A percentile compares a stretch with the other conserved stretches of the same genome.
These are phyloP conservation scores for Ophioderma brevispina DNA, from an alignment of 35 echinoderm and acorn worm species.

Conservation along the genomic window DNA sequence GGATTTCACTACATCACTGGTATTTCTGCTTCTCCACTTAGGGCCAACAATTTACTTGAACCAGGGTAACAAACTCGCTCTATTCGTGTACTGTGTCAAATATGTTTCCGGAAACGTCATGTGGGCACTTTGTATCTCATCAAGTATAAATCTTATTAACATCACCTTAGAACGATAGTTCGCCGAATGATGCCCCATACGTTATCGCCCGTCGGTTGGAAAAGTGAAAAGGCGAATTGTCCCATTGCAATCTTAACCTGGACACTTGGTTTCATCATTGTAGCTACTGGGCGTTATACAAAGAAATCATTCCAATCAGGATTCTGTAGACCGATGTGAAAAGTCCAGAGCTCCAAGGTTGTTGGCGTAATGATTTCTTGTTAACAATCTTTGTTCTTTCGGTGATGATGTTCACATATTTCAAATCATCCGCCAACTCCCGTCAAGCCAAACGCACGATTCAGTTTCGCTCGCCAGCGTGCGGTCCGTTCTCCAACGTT, in stretches of 20 bases:
- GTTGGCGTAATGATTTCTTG: conserved; percentile 72
- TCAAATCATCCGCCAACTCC: conserved; percentile 63
- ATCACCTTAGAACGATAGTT: conserved; percentile 84
- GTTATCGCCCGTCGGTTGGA: conserved; percentile 48
- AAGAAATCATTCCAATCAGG: conserved; percentile 32
- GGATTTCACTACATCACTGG: conserved; percentile 73
- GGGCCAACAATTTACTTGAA: conserved; percentile 35
- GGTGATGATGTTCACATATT: conserved; percentile 72
- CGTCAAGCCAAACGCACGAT: conserved; percentile 5
- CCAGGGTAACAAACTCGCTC: conserved; percentile 12
- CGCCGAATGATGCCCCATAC: conserved; percentile 63
- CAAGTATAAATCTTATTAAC: conserved; percentile 65
- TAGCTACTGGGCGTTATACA: conserved; percentile 69
- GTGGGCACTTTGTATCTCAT: conserved; percentile 80
- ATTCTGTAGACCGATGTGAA: conserved; percentile 49
- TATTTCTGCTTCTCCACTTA: conserved; percentile 68
- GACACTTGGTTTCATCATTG: conserved; percentile 71
- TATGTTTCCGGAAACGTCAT: conserved; percentile 83
- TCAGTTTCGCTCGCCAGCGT: not conserved
- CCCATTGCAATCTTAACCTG: conserved; percentile 40
- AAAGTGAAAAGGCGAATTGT: conserved; percentile 46
- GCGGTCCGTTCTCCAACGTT: not conserved
- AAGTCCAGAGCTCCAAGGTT: conserved; percentile 36
- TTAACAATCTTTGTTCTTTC: conserved; percentile 63
- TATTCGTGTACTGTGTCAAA: conserved; percentile 55